Percentiles rank a stretch among this genome's conserved stretches.
phyloP scores from a whole-genome alignment of 2,797 vertebrate species.

The Semaprochilodus insignis region DNA sequence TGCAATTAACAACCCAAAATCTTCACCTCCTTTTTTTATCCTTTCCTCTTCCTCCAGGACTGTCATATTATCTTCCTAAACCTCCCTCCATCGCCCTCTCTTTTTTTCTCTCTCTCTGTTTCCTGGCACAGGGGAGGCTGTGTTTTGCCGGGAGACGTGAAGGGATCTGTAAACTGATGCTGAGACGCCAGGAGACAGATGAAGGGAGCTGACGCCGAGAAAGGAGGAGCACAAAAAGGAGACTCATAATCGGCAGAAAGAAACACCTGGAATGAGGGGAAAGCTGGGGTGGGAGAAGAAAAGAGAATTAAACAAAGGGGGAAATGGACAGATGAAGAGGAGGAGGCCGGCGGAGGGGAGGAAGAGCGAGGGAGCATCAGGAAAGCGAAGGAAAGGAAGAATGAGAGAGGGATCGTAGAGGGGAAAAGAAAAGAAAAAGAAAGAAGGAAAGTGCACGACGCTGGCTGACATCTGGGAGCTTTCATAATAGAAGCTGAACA shows the following conservation, averaged over 20 bases:
- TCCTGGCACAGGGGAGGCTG: conserved; percentile 5
- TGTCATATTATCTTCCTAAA: background rate
- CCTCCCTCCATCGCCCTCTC: background rate
- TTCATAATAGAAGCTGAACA: conserved; percentile 9
- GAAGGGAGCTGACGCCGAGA: conserved; percentile 23
- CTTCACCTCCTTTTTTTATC: too few species aligned
- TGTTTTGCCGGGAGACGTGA: conserved; percentile 20
- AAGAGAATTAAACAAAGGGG: background rate
- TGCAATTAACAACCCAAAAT: too few species aligned
- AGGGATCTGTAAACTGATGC: conserved; percentile 20
- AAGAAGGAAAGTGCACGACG: conserved; percentile 12
- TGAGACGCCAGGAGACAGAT: background rate
- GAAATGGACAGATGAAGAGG: conserved; percentile 44
- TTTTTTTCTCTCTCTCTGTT: conserved; percentile 1
- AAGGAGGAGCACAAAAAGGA: background rate
- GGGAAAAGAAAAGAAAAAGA: background rate
- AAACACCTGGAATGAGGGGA: conserved; percentile 37
- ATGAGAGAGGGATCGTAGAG: background rate
- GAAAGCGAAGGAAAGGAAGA: background rate
- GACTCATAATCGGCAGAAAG: conserved; percentile 5
- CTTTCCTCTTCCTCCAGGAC: background rate
- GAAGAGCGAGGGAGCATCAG: background rate
- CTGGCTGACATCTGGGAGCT: conserved; percentile 13
- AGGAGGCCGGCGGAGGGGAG: conserved; percentile 34
- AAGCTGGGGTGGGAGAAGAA: background rate